A percentile compares a stretch with the other conserved stretches of the same genome.
Conservation (phyloP, 2,113 vertebrate species). For the Pomatorhinus ruficollis region DNA sequence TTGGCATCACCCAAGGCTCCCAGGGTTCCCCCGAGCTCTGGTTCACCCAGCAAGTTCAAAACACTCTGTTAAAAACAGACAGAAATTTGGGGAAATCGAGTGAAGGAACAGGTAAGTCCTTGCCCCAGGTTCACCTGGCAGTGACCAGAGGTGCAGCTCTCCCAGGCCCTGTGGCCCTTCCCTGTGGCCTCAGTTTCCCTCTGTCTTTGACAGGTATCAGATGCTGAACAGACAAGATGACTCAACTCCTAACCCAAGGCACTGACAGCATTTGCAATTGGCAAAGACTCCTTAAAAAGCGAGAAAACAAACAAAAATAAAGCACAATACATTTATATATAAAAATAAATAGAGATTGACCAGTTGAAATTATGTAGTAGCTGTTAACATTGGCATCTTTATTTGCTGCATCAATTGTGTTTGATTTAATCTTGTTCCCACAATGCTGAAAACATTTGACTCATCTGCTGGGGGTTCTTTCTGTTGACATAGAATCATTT, state of each 20-base stretch:
- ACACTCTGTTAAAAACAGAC: neutral
- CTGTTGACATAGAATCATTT: constrained; percentile 29
- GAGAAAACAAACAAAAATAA: accelerated
- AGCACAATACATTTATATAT: neutral
- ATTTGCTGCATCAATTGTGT: constrained; percentile 51
- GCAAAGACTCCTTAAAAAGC: neutral
- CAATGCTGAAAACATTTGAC: constrained; percentile 16
- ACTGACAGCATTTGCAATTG: neutral
- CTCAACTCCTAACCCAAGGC: neutral
- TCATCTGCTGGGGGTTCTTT: constrained; percentile 15
- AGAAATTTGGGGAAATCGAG: neutral
- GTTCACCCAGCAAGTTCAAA: neutral
- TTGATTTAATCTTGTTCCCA: constrained; percentile 51
- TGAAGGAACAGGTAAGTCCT: neutral
- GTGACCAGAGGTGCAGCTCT: neutral
- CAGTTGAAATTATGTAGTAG: constrained; percentile 40
- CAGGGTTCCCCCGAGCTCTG: neutral
- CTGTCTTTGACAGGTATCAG: accelerated
- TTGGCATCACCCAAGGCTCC: neutral
- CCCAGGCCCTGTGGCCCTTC: neutral
- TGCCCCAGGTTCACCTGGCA: neutral
- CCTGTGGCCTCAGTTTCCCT: neutral
- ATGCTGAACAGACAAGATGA: neutral
- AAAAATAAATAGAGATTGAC: constrained; percentile 38
- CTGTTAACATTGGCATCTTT: constrained; percentile 56